phyloP scores from a whole-genome alignment of 2,888 invertebrate species.

The Cryptus viduatorius region DNA sequence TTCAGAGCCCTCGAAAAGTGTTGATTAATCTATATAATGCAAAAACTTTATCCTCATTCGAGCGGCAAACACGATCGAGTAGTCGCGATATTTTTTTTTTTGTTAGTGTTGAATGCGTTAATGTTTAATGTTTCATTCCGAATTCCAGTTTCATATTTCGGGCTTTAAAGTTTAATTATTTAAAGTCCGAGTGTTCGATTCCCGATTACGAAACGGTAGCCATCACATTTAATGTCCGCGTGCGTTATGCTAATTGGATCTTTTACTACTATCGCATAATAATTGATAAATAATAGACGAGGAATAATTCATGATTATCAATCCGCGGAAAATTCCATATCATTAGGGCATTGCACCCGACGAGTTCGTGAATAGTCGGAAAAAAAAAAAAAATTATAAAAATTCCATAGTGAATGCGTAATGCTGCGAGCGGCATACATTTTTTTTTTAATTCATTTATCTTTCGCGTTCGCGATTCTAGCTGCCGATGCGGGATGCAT shows the following conservation, averaged over 20 bases:
- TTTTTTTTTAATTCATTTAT: not conserved
- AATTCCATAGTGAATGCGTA: not conserved
- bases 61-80: too few species aligned
- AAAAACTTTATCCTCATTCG: too few species aligned
- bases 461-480: not conserved
- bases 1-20: too few species aligned
- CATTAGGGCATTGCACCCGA: not conserved
- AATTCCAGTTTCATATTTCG: too few species aligned
- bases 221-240: not conserved
- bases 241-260: constrained; percentile 1
- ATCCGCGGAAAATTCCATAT: not conserved
- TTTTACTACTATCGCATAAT: not conserved
- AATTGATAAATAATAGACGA: constrained; percentile 9
- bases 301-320: not conserved
- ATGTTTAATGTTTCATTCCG: too few species aligned
- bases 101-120: too few species aligned
- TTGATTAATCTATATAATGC: too few species aligned
- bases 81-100: too few species aligned
- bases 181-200: not conserved
- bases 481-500: not conserved
- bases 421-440: not conserved
- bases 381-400: not conserved
- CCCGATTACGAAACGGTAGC: not conserved
- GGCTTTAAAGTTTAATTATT: too few species aligned
- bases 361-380: too few species aligned